Evolutionary conservation across 92 coral and sea anemone species (phyloP), one percentile per base, ranked within the genome.

Genomic region (Plumapathes pennacea): DNA sequence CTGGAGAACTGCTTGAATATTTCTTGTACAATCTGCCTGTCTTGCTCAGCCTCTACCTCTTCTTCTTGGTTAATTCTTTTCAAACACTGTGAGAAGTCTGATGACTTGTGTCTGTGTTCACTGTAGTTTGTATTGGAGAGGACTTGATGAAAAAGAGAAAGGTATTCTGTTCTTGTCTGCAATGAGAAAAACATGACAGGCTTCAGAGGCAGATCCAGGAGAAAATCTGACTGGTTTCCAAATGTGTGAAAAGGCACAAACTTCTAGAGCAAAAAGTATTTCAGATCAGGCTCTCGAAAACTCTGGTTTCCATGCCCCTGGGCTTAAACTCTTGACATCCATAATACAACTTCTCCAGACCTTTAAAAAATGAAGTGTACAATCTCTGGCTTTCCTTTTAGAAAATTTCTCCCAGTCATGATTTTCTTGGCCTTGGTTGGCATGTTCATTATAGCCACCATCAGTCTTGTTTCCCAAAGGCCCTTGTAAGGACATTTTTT

Each of bases 111-210:
- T 24, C 72, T 80, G 72, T 83, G 87, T 30, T 79, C 86, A 24
- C 54, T 62, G 80, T 91, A 91, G 29, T 83, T 67, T 32, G 97
- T 71, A 55, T 85, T 91, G 23, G 73, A 70, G 10, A 91, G 38
- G 42, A 91, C 71, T 46, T 75, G 68, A 54, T 80, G 96, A 0
- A 91, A 74, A 12, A 91, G 54, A 8, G 84, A 73, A 17, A 91
- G 74, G 60, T 83, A 76, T 21, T 91, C 96, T 10, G 97, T 83
- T 62, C 97, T 78, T 49, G 76, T 46, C 97, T 91, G 59, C 46
- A 47, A 59, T 50, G 6, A 38, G 43, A 48, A 48, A 25, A 50
- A 4, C 18, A 14, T 18, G 13, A 69, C n/a, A n/a, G n/a, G n/a
- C n/a, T n/a, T n/a, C n/a, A n/a, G n/a, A n/a, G n/a, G n/a, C n/a